A percentile compares a stretch with the other conserved stretches of the same genome.
Evolutionary conservation across 2,888 invertebrate species (phyloP).

Genomic region (Acleris laterana): DNA sequence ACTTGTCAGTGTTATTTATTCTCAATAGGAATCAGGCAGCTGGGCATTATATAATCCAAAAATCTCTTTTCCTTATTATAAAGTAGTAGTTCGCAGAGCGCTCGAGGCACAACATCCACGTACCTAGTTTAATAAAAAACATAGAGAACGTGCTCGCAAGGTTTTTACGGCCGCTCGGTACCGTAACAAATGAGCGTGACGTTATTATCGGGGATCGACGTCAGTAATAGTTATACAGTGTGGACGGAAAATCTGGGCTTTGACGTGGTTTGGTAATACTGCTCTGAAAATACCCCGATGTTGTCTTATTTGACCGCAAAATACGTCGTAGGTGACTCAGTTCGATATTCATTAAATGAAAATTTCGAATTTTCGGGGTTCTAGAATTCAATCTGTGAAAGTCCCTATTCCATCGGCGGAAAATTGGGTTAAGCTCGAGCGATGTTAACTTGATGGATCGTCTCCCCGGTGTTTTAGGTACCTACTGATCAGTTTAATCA

Average conservation of each 20-base stretch:
- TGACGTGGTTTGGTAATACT: constrained; percentile 2
- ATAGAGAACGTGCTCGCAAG: constrained; percentile 31
- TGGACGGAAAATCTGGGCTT: neutral
- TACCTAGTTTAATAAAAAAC: constrained; percentile 33
- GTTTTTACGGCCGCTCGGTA: constrained; percentile 31
- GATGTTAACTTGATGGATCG: too few relatives aligned
- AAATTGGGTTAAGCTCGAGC: too few relatives aligned
- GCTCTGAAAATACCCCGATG: neutral
- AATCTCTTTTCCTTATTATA: neutral
- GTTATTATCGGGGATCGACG: constrained; percentile 36
- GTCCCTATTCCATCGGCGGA: too few relatives aligned
- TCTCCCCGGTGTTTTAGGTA: too few relatives aligned
- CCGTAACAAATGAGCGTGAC: constrained; percentile 38
- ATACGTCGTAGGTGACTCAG: too few relatives aligned
- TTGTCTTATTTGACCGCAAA: neutral
- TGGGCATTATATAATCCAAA: too few relatives aligned
- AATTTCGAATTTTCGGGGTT: too few relatives aligned
- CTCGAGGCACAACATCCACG: constrained; percentile 20
- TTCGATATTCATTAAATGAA: too few relatives aligned
- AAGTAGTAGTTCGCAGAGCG: neutral
- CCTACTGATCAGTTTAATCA: too few relatives aligned
- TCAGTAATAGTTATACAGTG: constrained; percentile 26
- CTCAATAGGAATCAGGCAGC: too few relatives aligned
- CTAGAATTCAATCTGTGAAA: too few relatives aligned
- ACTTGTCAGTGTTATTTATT: too few relatives aligned